These are phyloP conservation scores for Gonocerus acuteangulatus DNA, from an alignment of 2,888 invertebrate species.

Conservation along the genomic window DNA sequence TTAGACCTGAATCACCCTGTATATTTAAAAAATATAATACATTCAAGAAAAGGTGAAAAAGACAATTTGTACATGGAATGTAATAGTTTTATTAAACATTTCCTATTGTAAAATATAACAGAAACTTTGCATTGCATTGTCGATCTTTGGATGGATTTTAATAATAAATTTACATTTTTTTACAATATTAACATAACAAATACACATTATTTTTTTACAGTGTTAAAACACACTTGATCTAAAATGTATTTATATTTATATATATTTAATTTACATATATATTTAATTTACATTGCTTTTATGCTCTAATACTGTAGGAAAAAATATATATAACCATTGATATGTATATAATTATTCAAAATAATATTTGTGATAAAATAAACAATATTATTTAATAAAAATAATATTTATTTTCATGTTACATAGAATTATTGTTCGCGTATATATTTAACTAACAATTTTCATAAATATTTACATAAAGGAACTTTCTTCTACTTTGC, in stretches of 20 bases:
- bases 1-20: too few species aligned
- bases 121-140: not conserved
- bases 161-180: conserved; percentile 16
- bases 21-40: too few species aligned
- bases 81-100: too few species aligned
- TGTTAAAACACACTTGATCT: conserved; percentile 14
- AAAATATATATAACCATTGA: too few species aligned
- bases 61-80: too few species aligned
- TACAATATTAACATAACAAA: conserved; percentile 15
- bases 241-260: not conserved
- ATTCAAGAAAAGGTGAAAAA: too few species aligned
- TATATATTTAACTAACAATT: not conserved
- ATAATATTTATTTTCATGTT: not conserved
- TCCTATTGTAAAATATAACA: not conserved
- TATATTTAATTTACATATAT: not conserved
- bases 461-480: not conserved
- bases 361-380: not conserved
- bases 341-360: not conserved
- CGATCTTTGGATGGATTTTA: conserved; percentile 24
- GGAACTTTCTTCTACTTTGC: conserved; percentile 6
- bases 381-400: not conserved
- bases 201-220: not conserved
- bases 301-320: not conserved
- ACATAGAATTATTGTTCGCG: not conserved
- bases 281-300: too few species aligned